phyloP scores from a whole-genome alignment of 2,797 vertebrate genomes.

The Gymnoscopelus braueri region DNA sequence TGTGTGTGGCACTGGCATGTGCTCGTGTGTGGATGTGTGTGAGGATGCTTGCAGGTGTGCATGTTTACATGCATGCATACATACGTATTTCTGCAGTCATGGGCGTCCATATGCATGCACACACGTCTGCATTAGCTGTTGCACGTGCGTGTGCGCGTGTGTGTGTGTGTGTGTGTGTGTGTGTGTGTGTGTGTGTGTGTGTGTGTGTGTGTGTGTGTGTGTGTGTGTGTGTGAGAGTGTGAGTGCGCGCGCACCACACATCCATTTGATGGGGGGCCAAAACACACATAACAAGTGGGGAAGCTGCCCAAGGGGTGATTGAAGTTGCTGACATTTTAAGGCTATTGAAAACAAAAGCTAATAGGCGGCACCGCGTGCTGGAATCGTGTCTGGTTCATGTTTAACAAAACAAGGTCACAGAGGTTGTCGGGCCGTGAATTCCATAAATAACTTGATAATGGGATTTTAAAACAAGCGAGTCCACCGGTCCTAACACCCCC shows the following conservation, averaged over 20 bases:
- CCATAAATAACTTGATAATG: constrained; percentile 99
- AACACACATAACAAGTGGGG: constrained; percentile 70
- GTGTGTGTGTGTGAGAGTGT: constrained; percentile 12
- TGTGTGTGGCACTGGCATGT: background rate
- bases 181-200: background rate
- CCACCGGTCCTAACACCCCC: constrained; percentile 77
- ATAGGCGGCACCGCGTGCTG: constrained; percentile 88
- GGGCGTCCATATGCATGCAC: no score
- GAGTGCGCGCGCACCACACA: constrained; percentile 45
- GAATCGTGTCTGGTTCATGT: constrained; percentile 98
- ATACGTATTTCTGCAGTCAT: no score
- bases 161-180: background rate
- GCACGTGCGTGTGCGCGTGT: background rate
- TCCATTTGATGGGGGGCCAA: constrained; percentile 65
- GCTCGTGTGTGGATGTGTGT: background rate
- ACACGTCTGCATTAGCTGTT: no score
- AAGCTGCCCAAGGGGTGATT: constrained; percentile 90
- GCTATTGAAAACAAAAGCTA: constrained; percentile 95
- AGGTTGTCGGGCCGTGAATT: constrained; percentile 94
- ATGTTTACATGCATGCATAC: background rate
- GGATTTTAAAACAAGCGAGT: constrained; percentile 99
- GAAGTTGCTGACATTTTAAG: constrained; percentile 96
- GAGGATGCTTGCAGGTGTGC: background rate
- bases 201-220: background rate
- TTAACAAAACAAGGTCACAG: constrained; percentile 99